phyloP scores from a whole-genome alignment of 2,888 invertebrate species.

The Mycalesis mineus region DNA sequence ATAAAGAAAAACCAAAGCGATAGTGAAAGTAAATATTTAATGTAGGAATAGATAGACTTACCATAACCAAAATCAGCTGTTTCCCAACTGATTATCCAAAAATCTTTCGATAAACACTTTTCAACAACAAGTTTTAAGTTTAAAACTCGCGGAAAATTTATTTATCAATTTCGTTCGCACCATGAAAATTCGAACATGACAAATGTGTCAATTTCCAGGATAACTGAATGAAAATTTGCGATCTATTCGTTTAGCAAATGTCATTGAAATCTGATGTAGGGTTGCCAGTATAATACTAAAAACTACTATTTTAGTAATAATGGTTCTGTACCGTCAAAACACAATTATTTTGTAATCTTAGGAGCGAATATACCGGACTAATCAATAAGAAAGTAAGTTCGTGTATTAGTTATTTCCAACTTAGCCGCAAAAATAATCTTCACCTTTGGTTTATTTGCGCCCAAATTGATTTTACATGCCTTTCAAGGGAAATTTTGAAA shows the following conservation, averaged over 20 bases:
- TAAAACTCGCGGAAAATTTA: constrained; percentile 14
- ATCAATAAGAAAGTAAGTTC: no score
- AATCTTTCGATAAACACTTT: background rate
- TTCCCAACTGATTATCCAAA: background rate
- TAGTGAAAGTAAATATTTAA: background rate
- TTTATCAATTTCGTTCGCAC: background rate
- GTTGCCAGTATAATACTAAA: background rate
- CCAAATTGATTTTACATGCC: no score
- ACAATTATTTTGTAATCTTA: no score
- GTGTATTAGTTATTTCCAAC: no score
- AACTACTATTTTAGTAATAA: background rate
- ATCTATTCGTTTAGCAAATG: background rate
- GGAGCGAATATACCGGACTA: no score
- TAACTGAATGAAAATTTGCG: background rate
- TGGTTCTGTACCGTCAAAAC: no score
- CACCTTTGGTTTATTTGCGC: no score
- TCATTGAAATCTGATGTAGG: background rate
- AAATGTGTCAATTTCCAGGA: constrained; percentile 2
- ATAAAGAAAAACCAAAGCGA: background rate
- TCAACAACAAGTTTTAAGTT: constrained; percentile 12
- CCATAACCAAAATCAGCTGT: constrained; percentile 4
- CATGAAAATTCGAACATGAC: constrained; percentile 5
- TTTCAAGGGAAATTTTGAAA: no score
- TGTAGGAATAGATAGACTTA: background rate
- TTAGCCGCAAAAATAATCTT: no score